Evolutionary conservation across 2,113 vertebrate genomes (phyloP).

Genomic region (Ochotona curzoniae): DNA sequence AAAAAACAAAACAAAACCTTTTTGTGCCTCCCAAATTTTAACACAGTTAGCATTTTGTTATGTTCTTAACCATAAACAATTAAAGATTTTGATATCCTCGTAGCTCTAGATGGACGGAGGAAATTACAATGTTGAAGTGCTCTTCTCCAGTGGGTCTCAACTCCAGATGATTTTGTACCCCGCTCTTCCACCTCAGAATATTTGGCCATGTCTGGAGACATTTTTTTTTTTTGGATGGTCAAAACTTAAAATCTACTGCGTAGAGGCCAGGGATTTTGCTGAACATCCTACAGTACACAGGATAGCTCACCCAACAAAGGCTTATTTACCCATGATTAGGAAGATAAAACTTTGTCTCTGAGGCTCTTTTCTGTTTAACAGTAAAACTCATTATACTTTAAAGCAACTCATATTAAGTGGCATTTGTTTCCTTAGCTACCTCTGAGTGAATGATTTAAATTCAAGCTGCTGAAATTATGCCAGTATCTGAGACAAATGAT

Average conservation of each 20-base stretch:
- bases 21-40: conserved; percentile 5
- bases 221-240: conserved; percentile 17
- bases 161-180: not conserved
- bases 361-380: conserved; percentile 21
- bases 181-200: not conserved
- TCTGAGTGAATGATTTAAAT: conserved; percentile 51
- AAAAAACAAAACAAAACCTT: not conserved
- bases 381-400: conserved; percentile 54
- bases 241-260: not conserved
- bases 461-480: conserved; percentile 54
- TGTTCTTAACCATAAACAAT: conserved; percentile 24
- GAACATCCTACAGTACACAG: not conserved
- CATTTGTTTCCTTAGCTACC: conserved; percentile 58
- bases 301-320: not conserved
- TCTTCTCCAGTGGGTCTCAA: conserved; percentile 1
- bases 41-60: conserved; percentile 34
- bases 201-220: conserved; percentile 18
- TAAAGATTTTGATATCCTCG: conserved; percentile 20
- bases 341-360: conserved; percentile 52
- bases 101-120: not conserved
- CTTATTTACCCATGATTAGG: conserved; percentile 18
- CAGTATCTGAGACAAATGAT: conserved; percentile 53
- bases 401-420: conserved; percentile 61
- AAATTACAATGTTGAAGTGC: conserved; percentile 28
- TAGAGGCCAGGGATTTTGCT: not conserved